A percentile compares a stretch with the other conserved stretches of the same genome.
Conservation (phyloP, 2,888 invertebrate genomes). For the Oasisia sp. region DNA sequence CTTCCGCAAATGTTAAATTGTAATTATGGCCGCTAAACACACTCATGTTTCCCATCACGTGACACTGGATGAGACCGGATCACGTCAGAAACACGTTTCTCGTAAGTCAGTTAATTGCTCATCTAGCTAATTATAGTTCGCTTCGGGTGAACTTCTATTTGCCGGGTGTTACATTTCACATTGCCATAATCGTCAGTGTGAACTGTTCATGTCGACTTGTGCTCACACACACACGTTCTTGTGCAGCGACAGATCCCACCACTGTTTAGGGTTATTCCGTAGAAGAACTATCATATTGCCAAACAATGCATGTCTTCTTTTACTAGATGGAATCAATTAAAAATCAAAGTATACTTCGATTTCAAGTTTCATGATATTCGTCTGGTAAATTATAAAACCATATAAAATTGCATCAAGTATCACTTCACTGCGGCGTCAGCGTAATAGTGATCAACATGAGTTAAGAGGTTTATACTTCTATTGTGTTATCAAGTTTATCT, state of each 20-base stretch:
- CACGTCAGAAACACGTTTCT: neutral
- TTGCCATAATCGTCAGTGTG: neutral
- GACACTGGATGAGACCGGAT: neutral
- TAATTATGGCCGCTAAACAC: neutral
- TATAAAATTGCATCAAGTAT: neutral
- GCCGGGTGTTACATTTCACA: neutral
- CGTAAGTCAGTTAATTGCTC: neutral
- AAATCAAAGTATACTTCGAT: neutral
- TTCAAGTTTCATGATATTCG: neutral
- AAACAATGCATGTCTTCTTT: neutral
- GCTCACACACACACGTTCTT: neutral
- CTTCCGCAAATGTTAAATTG: neutral
- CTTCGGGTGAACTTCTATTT: neutral
- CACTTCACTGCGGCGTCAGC: neutral
- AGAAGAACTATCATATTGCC: neutral
- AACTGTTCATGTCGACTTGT: neutral
- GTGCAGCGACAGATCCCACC: neutral
- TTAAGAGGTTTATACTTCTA: neutral
- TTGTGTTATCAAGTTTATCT: neutral
- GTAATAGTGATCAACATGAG: neutral
- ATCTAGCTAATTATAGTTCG: neutral
- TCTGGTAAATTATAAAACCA: neutral
- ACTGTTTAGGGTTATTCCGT: neutral
- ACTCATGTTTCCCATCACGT: neutral
- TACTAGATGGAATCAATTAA: neutral